Conservation (phyloP, 2,113 vertebrate genomes). For the Microcebus griseorufus region DNA sequence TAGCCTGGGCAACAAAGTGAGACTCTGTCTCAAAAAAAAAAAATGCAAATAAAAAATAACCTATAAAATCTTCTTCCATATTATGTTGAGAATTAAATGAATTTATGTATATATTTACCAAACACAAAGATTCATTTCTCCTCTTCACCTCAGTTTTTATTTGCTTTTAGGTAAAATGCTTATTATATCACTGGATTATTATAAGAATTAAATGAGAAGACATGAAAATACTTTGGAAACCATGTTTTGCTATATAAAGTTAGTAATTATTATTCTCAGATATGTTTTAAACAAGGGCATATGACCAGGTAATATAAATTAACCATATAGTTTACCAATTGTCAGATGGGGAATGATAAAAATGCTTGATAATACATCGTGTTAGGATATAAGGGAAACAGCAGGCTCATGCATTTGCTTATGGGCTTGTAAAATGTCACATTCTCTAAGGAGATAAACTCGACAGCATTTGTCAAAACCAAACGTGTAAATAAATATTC, state of each 20-base stretch:
- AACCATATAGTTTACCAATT: neutral
- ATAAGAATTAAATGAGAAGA: neutral
- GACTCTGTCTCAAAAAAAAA: neutral
- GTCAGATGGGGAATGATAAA: neutral
- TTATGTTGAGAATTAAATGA: neutral
- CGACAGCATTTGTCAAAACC: neutral
- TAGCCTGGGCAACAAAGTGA: no score
- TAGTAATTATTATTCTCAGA: neutral
- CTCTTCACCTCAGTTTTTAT: neutral
- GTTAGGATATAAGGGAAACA: neutral
- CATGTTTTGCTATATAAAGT: neutral
- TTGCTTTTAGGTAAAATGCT: slow-evolving; percentile 19
- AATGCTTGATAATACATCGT: neutral
- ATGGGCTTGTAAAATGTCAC: neutral
- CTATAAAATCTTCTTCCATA: neutral
- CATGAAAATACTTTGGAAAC: neutral
- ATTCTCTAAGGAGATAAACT: neutral
- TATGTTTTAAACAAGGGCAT: neutral
- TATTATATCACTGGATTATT: neutral
- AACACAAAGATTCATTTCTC: neutral
- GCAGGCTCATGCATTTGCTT: neutral
- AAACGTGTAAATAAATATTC: slow-evolving; percentile 1
- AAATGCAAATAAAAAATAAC: neutral
- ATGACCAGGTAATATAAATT: neutral
- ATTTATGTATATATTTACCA: neutral